A percentile compares a stretch with the other conserved stretches of the same genome.
phyloP scores from a whole-genome alignment of 2,113 vertebrate species.

The Rhadina sibilatrix region DNA sequence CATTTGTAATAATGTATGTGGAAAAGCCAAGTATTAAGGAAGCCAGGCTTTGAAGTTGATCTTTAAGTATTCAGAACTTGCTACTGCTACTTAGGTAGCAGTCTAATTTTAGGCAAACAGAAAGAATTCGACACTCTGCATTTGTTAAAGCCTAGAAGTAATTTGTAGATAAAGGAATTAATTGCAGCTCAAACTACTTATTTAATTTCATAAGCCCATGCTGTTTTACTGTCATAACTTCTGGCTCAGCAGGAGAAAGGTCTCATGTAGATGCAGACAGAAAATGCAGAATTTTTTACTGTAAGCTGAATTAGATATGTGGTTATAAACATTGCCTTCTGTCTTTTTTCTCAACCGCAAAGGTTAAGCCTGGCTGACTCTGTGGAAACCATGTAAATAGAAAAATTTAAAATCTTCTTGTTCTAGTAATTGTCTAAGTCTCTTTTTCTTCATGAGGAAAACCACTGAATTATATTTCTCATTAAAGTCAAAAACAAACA shows the following conservation, averaged over 20 bases:
- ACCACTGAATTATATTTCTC: not conserved
- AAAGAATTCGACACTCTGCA: not conserved
- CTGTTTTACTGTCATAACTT: not conserved
- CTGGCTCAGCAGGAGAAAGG: not conserved
- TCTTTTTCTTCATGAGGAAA: not conserved
- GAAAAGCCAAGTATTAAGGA: not conserved
- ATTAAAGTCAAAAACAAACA: not conserved
- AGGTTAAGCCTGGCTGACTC: not conserved
- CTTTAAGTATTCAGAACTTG: not conserved
- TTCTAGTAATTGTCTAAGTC: not conserved
- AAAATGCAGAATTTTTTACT: not conserved
- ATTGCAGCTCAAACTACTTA: not conserved
- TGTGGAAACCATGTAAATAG: not conserved
- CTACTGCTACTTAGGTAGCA: not conserved
- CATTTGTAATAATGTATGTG: not conserved
- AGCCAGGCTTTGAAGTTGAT: not conserved
- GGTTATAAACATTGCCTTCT: not conserved
- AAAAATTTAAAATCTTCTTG: not conserved
- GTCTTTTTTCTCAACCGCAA: not conserved
- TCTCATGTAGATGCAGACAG: not conserved
- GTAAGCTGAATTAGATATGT: not conserved
- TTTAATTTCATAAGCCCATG: not conserved
- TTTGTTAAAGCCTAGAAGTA: not conserved
- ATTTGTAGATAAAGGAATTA: not conserved
- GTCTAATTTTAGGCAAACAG: not conserved